Conservation (phyloP, 35 echinoderm and acorn worm species). For the Apostichopus parvimensis region DNA sequence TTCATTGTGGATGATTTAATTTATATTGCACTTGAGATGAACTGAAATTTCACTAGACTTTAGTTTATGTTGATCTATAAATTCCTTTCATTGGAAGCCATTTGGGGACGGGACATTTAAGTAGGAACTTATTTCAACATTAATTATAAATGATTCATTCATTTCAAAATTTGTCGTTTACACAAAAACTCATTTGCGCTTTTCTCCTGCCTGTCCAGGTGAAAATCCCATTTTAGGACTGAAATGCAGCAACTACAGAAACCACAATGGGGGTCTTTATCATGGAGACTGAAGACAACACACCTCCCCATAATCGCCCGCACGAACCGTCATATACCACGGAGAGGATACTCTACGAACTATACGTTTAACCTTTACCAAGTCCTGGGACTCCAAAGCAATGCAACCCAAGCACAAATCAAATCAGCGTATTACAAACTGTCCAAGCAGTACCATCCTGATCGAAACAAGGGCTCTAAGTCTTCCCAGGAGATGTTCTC, state of each 20-base stretch:
- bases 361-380: conserved; percentile 58
- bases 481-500: conserved; percentile 63
- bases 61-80: too few species aligned
- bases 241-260: conserved; percentile 35
- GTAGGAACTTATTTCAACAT: too few species aligned
- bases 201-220: not conserved
- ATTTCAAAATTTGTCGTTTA: too few species aligned
- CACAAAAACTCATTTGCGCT: too few species aligned
- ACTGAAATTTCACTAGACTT: too few species aligned
- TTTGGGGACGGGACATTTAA: too few species aligned
- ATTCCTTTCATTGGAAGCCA: too few species aligned
- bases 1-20: too few species aligned
- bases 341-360: not conserved
- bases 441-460: conserved; percentile 87
- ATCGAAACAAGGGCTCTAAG: conserved; percentile 71
- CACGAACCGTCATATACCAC: not conserved
- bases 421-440: conserved; percentile 94
- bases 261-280: conserved; percentile 11
- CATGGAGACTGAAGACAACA: not conserved
- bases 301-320: not conserved
- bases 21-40: too few species aligned
- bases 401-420: conserved; percentile 88
- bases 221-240: not conserved
- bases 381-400: conserved; percentile 67
- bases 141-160: too few species aligned